A percentile compares a stretch with the other conserved stretches of the same genome.
Evolutionary conservation across 92 coral and sea anemone species (phyloP).

Genomic region (Zoanthus sansibaricus): DNA sequence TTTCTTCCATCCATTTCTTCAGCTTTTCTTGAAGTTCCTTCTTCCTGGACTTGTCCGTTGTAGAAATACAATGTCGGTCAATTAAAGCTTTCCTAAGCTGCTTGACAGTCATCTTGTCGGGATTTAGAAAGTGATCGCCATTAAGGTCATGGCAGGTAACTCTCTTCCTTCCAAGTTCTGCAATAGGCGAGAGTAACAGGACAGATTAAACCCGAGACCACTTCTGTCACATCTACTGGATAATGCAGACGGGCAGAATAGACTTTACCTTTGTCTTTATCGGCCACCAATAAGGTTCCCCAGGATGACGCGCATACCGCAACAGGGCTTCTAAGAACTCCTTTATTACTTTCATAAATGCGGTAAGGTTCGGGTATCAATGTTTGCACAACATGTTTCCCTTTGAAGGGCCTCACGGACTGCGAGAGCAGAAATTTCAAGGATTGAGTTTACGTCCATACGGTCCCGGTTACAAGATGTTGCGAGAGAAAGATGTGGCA

Average conservation of each 20-base stretch:
- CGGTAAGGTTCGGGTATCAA: constrained; percentile 62
- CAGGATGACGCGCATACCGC: constrained; percentile 53
- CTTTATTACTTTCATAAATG: constrained; percentile 55
- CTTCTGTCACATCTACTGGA: constrained; percentile 36
- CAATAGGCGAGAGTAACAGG: constrained; percentile 39
- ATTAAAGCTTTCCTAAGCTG: constrained; percentile 43
- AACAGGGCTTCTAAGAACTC: constrained; percentile 57
- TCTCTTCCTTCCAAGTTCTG: constrained; percentile 38
- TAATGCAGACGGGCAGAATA: constrained; percentile 42
- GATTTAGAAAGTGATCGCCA: constrained; percentile 32
- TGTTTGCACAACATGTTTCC: constrained; percentile 50
- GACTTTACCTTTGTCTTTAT: constrained; percentile 24
- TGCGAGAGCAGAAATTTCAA: constrained; percentile 56
- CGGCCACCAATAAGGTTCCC: constrained; percentile 40
- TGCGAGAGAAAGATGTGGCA: constrained; percentile 65
- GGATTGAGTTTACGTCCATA: constrained; percentile 61
- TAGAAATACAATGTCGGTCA: constrained; percentile 24
- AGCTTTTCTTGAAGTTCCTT: constrained; percentile 23
- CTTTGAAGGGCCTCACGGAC: constrained; percentile 58
- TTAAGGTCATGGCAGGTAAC: constrained; percentile 42
- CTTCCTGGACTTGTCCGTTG: constrained; percentile 18
- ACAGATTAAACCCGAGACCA: constrained; percentile 8
- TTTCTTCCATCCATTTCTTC: constrained; percentile 24
- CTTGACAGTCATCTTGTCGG: constrained; percentile 43
- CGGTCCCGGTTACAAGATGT: constrained; percentile 65